phyloP scores from a whole-genome alignment of 2,113 vertebrate genomes.

The Glaucomys volans region DNA sequence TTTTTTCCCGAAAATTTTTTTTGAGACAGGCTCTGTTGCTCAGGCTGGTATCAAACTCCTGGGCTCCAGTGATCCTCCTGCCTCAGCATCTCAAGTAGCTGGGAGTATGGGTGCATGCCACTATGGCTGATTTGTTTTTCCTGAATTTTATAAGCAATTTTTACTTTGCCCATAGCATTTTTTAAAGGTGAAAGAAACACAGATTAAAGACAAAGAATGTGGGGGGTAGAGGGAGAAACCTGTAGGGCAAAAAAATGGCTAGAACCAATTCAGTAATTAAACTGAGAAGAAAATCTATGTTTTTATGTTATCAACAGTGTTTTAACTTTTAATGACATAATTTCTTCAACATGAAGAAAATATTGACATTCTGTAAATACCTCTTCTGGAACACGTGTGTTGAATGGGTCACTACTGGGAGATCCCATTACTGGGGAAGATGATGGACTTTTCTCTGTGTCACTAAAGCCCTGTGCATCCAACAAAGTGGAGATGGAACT shows the following conservation, averaged over 20 bases:
- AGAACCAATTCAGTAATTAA: background rate
- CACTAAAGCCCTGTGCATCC: constrained; percentile 82
- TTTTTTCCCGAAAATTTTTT: background rate
- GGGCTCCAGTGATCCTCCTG: background rate
- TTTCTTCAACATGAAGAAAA: background rate
- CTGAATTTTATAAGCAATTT: constrained; percentile 5
- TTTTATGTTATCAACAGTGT: background rate
- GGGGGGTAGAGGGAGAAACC: background rate
- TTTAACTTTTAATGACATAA: background rate
- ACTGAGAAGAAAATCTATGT: background rate
- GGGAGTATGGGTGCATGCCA: background rate
- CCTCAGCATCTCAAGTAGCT: background rate
- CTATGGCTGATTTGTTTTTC: background rate
- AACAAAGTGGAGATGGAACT: constrained; percentile 83
- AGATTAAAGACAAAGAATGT: background rate
- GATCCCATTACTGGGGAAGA: constrained; percentile 79
- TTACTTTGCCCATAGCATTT: background rate
- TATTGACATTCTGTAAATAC: constrained; percentile 58
- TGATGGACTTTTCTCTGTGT: constrained; percentile 87
- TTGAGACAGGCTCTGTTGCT: background rate
- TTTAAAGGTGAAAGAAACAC: background rate
- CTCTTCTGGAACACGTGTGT: constrained; percentile 81
- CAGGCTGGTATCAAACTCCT: background rate
- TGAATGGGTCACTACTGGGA: constrained; percentile 81
- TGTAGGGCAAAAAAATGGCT: background rate